phyloP scores from a whole-genome alignment of 1,140 invertebrate species.

The Diploscapter pachys region DNA sequence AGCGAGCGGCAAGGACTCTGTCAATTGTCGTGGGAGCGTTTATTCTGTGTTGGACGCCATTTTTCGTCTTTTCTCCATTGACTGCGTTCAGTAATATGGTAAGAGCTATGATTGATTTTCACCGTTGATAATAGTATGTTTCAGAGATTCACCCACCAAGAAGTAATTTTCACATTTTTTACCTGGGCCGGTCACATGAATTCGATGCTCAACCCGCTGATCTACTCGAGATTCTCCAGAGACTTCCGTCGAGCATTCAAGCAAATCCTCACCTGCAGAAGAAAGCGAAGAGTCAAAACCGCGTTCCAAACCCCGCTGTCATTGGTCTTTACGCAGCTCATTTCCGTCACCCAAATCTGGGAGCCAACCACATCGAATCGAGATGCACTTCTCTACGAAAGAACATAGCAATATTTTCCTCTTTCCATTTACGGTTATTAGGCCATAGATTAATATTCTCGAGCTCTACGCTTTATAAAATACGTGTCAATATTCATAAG shows the following conservation, averaged over 20 bases:
- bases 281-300: constrained; percentile 51
- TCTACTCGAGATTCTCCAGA: constrained; percentile 56
- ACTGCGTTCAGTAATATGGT: constrained; percentile 74
- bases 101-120: constrained; percentile 16
- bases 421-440: too few species aligned
- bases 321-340: constrained; percentile 55
- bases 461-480: too few species aligned
- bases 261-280: constrained; percentile 57
- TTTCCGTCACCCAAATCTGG: constrained; percentile 50
- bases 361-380: constrained; percentile 20
- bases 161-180: constrained; percentile 84
- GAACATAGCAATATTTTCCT: too few species aligned
- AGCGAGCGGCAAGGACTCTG: constrained; percentile 76
- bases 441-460: too few species aligned
- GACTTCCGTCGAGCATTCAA: constrained; percentile 58
- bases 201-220: constrained; percentile 66
- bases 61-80: constrained; percentile 88
- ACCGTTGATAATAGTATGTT: constrained; percentile 5
- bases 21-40: constrained; percentile 94
- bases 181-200: constrained; percentile 99
- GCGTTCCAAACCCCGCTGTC: constrained; percentile 57
- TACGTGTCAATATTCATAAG: too few species aligned
- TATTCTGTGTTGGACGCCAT: constrained; percentile 89
- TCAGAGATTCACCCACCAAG: constrained; percentile 59
- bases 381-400: too few species aligned